Evolutionary conservation across 2,113 vertebrate species (phyloP).

Genomic region (Mormyrus lacerda): DNA sequence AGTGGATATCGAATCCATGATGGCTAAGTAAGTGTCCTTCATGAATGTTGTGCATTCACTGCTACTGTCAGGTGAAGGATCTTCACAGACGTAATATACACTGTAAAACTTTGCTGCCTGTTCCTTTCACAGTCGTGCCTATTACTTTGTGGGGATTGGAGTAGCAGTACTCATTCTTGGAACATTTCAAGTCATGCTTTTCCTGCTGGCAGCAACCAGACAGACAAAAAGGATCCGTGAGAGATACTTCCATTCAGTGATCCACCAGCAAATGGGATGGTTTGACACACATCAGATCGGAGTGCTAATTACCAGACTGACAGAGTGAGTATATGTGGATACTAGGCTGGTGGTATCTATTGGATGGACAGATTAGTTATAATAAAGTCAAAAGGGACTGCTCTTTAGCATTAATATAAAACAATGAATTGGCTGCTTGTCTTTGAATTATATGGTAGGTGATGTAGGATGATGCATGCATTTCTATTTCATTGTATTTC

Average conservation of each 20-base stretch:
- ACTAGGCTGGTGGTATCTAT: neutral
- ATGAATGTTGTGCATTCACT: neutral
- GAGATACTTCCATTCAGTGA: slow-evolving; percentile 63
- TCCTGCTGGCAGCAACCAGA: slow-evolving; percentile 47
- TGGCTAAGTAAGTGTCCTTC: slow-evolving; percentile 48
- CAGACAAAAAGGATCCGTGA: slow-evolving; percentile 58
- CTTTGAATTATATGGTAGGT: no score
- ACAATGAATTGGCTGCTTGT: neutral
- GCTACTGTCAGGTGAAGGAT: neutral
- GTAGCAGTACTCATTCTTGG: slow-evolving; percentile 48
- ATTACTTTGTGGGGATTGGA: slow-evolving; percentile 60
- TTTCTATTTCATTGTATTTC: no score
- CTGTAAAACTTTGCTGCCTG: neutral
- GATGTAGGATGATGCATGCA: no score
- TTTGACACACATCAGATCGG: slow-evolving; percentile 62
- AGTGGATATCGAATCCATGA: slow-evolving; percentile 53
- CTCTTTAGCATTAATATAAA: no score
- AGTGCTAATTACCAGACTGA: slow-evolving; percentile 59
- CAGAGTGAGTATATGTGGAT: slow-evolving; percentile 53
- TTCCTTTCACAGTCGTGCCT: slow-evolving; percentile 47
- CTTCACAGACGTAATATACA: neutral
- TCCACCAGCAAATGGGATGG: slow-evolving; percentile 69
- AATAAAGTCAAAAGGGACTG: no score
- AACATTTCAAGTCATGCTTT: slow-evolving; percentile 53
- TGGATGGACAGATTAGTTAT: no score